Base-by-base conservation (phyloP, 2,888 invertebrate species). In the Papilio elwesi region DNA sequence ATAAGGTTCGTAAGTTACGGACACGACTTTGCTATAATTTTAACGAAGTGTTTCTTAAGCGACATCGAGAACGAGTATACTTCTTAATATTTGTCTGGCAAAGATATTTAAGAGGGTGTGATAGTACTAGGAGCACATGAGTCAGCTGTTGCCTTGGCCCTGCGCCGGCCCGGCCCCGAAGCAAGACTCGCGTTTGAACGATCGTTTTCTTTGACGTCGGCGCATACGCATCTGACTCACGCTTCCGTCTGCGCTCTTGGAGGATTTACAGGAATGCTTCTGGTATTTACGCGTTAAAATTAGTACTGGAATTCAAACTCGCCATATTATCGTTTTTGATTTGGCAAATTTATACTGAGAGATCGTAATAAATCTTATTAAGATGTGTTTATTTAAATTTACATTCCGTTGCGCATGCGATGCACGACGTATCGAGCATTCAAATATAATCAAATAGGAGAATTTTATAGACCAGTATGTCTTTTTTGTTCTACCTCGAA, bases 181-280 rank as follows among this genome's bases (percentile, higher is more conserved):
- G 55, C 72, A 66, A 62, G 16, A 76, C 84, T 87, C 83, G 83
- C 85, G 77, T 84, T 79, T 87, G 85, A 88, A 82, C 81, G 79
- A 88, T 88, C 77, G 76, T 81, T 85, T 49, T 64, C 47, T 16
- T 86, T 84, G 86, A 85, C 84, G 84, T 80, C 66, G 53, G 66
- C 72, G 76, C 76, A 76, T 73, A 68, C 68, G 70, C 59, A 65
- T 74, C 67, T 87, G 87, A 87, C 79, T 89, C 88, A 87, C 79
- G 74, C 81, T 89, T 89, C 90, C 89, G 86, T 81, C 79, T 83
- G 76, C 79, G 79, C 71, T 77, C 77, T 78, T 78, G 76, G 77
- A 78, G 77, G 74, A 77, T 77, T 79, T 71, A 78, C 78, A 80
- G 79, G 80, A 83, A 82, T 82, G 79, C 76, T 75, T 75, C 71